These are phyloP conservation scores for Pseudomugil gertrudae DNA, from an alignment of 2,797 vertebrate genomes.

Conservation along the genomic window DNA sequence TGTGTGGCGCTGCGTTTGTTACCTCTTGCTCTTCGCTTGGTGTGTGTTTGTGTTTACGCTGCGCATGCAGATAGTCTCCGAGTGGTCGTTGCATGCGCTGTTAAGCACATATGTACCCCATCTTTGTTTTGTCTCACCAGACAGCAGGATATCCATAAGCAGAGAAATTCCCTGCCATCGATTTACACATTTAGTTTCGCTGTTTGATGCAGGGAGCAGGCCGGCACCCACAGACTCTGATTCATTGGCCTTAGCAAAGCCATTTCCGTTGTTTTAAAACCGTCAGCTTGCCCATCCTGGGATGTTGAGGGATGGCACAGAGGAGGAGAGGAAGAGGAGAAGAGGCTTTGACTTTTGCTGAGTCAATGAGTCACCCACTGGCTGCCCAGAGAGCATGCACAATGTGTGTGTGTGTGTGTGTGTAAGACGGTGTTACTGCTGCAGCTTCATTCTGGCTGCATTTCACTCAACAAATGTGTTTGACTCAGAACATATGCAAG, in stretches of 20 bases:
- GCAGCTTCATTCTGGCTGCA: background rate
- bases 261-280: conserved; percentile 33
- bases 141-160: conserved; percentile 26
- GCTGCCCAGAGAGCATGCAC: conserved; percentile 40
- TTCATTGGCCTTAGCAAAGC: conserved; percentile 34
- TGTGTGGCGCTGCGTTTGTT: conserved; percentile 1
- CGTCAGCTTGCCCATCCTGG: conserved; percentile 47
- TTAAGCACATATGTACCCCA: conserved; percentile 1
- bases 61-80: conserved; percentile 39
- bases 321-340: conserved; percentile 1
- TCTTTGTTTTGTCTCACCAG: conserved; percentile 14
- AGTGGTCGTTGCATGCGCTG: conserved; percentile 28
- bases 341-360: conserved; percentile 47
- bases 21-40: conserved; percentile 8
- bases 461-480: conserved; percentile 11
- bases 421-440: background rate
- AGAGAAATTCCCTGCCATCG: no score
- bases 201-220: conserved; percentile 10
- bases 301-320: conserved; percentile 27
- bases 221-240: conserved; percentile 36
- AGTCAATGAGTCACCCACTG: conserved; percentile 61
- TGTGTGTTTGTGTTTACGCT: background rate
- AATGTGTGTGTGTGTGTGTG: conserved; percentile 1
- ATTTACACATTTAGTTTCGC: conserved; percentile 18
- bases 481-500: background rate